phyloP scores from a whole-genome alignment of 1,140 invertebrate species.

The Tetramorium alpestre region DNA sequence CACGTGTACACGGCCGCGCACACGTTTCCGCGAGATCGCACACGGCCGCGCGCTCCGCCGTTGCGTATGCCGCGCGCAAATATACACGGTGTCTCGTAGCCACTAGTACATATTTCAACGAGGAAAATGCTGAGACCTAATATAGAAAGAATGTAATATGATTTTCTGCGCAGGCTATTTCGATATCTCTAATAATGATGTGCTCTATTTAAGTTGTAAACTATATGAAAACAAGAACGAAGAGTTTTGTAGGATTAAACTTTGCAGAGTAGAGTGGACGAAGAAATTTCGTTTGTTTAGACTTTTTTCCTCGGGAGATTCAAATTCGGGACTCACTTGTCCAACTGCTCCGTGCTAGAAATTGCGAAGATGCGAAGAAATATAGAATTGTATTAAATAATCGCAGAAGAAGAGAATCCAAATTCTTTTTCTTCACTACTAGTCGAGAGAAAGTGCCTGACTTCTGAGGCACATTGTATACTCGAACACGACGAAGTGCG shows the following conservation, averaged over 20 bases:
- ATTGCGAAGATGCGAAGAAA: background rate
- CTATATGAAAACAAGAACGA: background rate
- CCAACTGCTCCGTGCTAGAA: background rate
- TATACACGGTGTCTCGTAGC: constrained; percentile 29
- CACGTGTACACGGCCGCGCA: constrained; percentile 61
- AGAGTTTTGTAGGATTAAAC: background rate
- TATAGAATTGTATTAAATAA: background rate
- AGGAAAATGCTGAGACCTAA: background rate
- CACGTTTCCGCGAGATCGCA: constrained; percentile 62
- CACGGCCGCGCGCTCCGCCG: constrained; percentile 51
- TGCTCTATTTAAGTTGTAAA: background rate
- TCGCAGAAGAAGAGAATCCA: background rate
- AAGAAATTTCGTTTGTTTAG: background rate
- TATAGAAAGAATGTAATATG: background rate
- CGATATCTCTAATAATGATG: background rate
- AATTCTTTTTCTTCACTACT: background rate
- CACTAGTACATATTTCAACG: background rate
- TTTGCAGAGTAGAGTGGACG: background rate
- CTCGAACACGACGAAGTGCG: constrained; percentile 20
- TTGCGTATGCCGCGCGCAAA: constrained; percentile 19
- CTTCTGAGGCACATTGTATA: constrained; percentile 33
- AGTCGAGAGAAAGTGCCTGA: constrained; percentile 11
- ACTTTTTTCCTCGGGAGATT: background rate
- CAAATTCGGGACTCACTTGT: background rate
- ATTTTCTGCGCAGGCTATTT: background rate